phyloP scores from a whole-genome alignment of 2,113 vertebrate genomes.

The Tragelaphus buxtoni region DNA sequence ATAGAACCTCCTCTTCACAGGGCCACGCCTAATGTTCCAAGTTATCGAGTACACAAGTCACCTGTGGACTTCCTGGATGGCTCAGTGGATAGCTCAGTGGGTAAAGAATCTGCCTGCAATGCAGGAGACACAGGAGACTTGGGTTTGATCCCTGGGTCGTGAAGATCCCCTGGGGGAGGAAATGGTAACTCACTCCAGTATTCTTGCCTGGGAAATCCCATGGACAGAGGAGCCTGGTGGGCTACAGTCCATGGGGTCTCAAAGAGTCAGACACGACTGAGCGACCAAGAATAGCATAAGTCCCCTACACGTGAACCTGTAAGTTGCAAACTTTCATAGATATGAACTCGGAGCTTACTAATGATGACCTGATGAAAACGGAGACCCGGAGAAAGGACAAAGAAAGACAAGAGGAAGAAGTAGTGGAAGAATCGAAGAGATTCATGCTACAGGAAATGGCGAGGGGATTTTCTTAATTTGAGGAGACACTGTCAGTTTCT shows the following conservation, averaged over 20 bases:
- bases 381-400: neutral
- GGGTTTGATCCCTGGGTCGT: neutral
- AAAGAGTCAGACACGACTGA: neutral
- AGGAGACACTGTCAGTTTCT: neutral
- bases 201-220: neutral
- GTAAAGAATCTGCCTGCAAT: neutral
- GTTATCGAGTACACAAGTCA: accelerated
- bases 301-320: neutral
- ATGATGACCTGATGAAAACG: neutral
- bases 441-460: neutral
- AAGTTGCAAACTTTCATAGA: neutral
- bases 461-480: neutral
- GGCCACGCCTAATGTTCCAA: neutral
- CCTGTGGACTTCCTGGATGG: neutral
- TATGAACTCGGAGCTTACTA: neutral
- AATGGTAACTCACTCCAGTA: neutral
- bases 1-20: neutral
- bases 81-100: neutral
- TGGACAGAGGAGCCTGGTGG: neutral
- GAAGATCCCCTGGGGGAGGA: neutral
- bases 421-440: neutral
- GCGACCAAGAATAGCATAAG: neutral
- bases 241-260: neutral
- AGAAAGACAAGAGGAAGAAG: neutral
- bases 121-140: neutral